These are phyloP conservation scores for Paracanthobrama guichenoti DNA, from an alignment of 2,113 vertebrate genomes.

Conservation along the genomic window DNA sequence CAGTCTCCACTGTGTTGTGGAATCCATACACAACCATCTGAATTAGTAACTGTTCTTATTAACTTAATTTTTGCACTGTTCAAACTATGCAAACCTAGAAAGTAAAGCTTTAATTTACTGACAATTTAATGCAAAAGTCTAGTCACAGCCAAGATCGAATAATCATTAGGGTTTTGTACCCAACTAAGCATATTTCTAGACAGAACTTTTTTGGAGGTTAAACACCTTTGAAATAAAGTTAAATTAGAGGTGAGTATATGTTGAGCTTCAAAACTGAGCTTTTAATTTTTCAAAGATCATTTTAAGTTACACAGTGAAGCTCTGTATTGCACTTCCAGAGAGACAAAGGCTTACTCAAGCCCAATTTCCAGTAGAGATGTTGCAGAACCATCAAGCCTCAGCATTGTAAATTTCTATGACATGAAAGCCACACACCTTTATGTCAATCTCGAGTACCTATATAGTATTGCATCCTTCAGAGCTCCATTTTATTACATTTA, in stretches of 20 bases:
- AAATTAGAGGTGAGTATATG: background rate
- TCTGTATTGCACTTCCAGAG: background rate
- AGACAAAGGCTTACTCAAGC: background rate
- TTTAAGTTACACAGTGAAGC: background rate
- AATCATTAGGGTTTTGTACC: background rate
- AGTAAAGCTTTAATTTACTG: background rate
- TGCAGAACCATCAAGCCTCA: background rate
- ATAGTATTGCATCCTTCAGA: too few species aligned
- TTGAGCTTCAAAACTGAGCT: background rate
- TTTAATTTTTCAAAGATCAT: background rate
- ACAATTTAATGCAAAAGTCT: background rate
- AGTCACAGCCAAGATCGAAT: background rate
- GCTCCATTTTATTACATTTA: too few species aligned
- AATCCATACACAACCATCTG: background rate
- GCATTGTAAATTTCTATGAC: background rate
- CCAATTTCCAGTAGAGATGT: background rate
- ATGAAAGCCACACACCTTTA: background rate
- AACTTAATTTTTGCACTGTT: background rate
- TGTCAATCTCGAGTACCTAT: too few species aligned
- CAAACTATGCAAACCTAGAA: slow-evolving; percentile 3
- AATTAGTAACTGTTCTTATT: background rate
- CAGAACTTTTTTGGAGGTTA: background rate
- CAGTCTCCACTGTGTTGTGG: background rate
- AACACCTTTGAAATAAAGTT: background rate
- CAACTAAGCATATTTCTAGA: background rate